Base-by-base conservation (phyloP, 2,888 invertebrate genomes). In the Heteromurus nitidus region DNA sequence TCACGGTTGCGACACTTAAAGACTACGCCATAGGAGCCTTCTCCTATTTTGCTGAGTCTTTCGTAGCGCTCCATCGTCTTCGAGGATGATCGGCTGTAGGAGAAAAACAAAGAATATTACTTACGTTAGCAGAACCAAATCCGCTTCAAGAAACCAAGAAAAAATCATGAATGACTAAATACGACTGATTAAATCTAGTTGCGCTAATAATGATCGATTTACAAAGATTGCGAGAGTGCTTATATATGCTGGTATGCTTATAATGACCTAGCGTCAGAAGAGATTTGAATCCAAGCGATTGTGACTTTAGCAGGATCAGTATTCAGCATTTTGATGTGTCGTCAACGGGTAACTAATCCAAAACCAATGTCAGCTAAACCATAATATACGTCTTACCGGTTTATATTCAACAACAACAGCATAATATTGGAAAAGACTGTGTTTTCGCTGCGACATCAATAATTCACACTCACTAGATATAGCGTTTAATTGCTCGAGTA, bases 1-100 rank as follows among this genome's bases (percentile, higher is more conserved):
- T 98, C 98, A 82, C 96, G 92, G 91, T 98, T 97, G 76, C 96
- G 93, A 90, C 98, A 98, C 90, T 98, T 98, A 91, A 97, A 97
- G 85, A 98, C 98, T 88, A 98, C 93, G 16, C 97, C 97, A 90
- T 97, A 97, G 88, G 96, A 96, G 72, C 97, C 98, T 91, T 98
- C 98, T 85, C 98, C 98, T 68, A 98, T 92, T 88, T 97, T 95
- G 80, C 95, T 94, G 74, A 98, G 91, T 90, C 97, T 97, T 90
- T 98, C 98, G 91, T 98, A 98, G 70, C 96, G 92, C 91, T 96
- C 96, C 96, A 96, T 96, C 88, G 94, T 86, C 36, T 86, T 84
- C 26, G 86, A 86, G 24, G 87, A 84, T 74, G 85, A 85, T 86
- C 86, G 86, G 85, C 87, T 87, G 80, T 24, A 73, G 36, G 70